Conservation (phyloP, 2,797 vertebrate genomes). For the Peromyscus nudipes region DNA sequence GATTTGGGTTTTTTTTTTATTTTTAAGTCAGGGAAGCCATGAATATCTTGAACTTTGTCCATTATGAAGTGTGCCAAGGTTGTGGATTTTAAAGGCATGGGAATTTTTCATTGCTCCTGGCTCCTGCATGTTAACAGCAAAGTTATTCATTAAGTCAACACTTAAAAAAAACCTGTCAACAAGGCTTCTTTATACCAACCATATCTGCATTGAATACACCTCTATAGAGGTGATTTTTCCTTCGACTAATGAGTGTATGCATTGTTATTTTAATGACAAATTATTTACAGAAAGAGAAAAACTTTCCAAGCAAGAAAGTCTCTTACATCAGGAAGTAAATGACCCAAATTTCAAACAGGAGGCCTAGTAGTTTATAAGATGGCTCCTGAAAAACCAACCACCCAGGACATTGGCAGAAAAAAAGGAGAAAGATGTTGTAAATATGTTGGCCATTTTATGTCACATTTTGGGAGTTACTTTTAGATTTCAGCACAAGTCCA, state of each 20-base stretch:
- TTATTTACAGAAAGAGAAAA: constrained; percentile 76
- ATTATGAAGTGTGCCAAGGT: constrained; percentile 84
- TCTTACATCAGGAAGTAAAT: constrained; percentile 71
- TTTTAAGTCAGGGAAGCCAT: constrained; percentile 83
- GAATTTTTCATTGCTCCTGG: constrained; percentile 83
- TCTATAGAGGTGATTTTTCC: constrained; percentile 68
- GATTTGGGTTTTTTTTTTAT: constrained; percentile 24
- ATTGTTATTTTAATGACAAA: constrained; percentile 77
- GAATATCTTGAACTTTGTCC: constrained; percentile 83
- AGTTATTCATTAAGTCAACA: constrained; percentile 84
- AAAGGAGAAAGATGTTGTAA: constrained; percentile 60
- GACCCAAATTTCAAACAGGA: constrained; percentile 43
- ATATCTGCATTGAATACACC: constrained; percentile 77
- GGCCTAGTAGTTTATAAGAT: not conserved
- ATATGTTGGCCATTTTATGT: constrained; percentile 59
- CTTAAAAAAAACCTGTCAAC: constrained; percentile 64
- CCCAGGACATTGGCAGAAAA: constrained; percentile 59
- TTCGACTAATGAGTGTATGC: constrained; percentile 55
- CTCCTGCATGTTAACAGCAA: constrained; percentile 81
- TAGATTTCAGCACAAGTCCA: constrained; percentile 50
- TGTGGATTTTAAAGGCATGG: constrained; percentile 86
- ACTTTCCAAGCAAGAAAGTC: constrained; percentile 55
- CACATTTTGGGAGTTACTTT: constrained; percentile 63
- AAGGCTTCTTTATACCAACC: constrained; percentile 80
- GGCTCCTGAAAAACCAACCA: not conserved